Evolutionary conservation across 2,113 vertebrate species (phyloP), one percentile per base, ranked within the genome.

Genomic region (Bubalus kerabau): DNA sequence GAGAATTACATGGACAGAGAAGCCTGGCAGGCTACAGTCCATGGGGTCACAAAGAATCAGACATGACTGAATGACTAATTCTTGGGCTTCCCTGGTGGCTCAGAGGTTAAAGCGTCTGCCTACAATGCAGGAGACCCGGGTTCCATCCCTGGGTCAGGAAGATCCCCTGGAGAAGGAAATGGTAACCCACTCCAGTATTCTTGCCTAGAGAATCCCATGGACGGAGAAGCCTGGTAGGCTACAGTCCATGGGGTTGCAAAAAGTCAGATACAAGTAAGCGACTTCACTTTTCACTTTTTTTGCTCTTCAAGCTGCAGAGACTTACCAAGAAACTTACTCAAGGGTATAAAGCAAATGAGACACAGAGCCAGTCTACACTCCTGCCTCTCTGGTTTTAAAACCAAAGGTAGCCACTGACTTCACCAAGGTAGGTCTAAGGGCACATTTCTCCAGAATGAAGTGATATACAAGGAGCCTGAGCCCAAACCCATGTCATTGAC

Each of bases 341-440:
- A 46, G 60, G 43, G 59, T 50, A 43, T 40, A 15, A 59, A 90
- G 82, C 32, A 48, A 80, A 81, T 21, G 6, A 59, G 43, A 40
- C 57, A 32, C 74, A 36, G 76, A 92, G 54, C 40, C 59, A 52
- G 16, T 30, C 81, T 84, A 71, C 36, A 59, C n/a, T 87, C n/a
- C n/a, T 8, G 6, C 24, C 36, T 90, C 56, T 93, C 91, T 26
- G 40, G 30, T 80, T 74, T 86, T 93, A 92, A 95, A 71, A 17
- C 89, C 46, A 60, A 87, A 91, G n/a, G 36, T 89, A 26, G 43
- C 81, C 24, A 7, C 3, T 54, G 50, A 48, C 56, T 82, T 97
- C 54, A n/a, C 4, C 26, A 90, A 94, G 90, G 52, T 5, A 40
- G 59, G 8, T 78, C n/a, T 30, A 36, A 62, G 46, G 50, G 13